Conservation (phyloP, 2,888 invertebrate genomes). For the Graphium colonna region DNA sequence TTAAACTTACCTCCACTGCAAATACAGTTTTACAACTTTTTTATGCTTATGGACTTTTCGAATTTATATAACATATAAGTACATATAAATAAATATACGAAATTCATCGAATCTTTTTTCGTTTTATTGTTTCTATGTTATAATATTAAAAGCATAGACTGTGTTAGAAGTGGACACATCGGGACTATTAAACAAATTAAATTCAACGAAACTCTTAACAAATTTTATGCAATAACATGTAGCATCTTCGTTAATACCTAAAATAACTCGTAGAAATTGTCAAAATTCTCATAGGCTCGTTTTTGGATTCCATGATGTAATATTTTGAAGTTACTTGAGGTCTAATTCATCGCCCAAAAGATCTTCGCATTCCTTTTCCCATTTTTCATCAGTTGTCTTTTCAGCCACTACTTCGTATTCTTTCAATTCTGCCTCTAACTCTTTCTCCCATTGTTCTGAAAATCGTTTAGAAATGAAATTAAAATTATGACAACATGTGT, state of each 20-base stretch:
- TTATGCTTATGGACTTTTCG: no score
- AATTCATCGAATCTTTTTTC: no score
- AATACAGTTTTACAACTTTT: no score
- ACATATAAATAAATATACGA: no score
- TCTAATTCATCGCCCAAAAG: slow-evolving; percentile 82
- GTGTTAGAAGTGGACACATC: no score
- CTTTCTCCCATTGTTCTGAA: slow-evolving; percentile 97
- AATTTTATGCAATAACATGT: background rate
- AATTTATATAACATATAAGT: no score
- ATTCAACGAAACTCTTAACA: no score
- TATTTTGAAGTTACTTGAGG: slow-evolving; percentile 64
- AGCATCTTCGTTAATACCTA: background rate
- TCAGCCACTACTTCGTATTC: slow-evolving; percentile 93
- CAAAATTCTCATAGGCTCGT: background rate
- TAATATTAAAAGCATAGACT: no score
- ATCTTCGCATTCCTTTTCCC: slow-evolving; percentile 86
- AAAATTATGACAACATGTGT: background rate
- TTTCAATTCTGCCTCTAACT: slow-evolving; percentile 95
- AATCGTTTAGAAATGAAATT: slow-evolving; percentile 25
- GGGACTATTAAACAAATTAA: no score
- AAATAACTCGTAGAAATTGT: background rate
- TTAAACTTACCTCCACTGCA: no score
- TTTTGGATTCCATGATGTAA: background rate
- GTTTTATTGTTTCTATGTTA: no score
- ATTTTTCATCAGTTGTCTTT: slow-evolving; percentile 71